Percentiles rank a stretch among this genome's conserved stretches.
These are phyloP conservation scores for Pseudopipra pipra DNA, from an alignment of 2,113 vertebrate genomes.

Conservation along the genomic window DNA sequence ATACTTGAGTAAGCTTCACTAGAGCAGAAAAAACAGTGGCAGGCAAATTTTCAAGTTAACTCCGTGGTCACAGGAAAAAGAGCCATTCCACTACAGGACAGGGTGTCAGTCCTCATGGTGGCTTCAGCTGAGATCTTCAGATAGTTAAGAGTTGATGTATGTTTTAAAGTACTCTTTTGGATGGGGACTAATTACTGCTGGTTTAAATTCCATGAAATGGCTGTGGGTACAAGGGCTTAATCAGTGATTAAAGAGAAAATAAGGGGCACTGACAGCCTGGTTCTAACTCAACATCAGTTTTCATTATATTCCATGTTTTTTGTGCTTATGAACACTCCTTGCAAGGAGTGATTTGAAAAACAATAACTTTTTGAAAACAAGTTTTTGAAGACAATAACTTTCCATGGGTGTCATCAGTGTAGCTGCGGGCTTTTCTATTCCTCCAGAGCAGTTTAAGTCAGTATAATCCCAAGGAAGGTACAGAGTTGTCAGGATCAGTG, in stretches of 20 bases:
- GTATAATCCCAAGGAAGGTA: background rate
- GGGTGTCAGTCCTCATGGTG: background rate
- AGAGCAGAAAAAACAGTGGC: background rate
- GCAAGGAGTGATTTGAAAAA: background rate
- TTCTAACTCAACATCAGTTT: background rate
- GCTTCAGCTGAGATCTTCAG: background rate
- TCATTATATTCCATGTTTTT: background rate
- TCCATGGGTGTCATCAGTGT: background rate
- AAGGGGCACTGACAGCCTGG: background rate
- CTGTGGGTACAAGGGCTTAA: background rate
- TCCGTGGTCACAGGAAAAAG: background rate
- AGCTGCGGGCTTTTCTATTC: background rate
- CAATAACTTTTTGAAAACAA: background rate
- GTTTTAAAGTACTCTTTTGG: background rate
- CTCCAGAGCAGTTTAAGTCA: background rate
- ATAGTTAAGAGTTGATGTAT: background rate
- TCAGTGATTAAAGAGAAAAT: background rate
- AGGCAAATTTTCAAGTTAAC: background rate
- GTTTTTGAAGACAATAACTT: background rate
- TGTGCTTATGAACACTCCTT: background rate
- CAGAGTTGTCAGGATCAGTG: background rate
- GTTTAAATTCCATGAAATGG: background rate
- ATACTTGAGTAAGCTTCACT: background rate
- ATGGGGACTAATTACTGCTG: background rate
- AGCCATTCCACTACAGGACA: background rate